Conservation (phyloP, 2,888 invertebrate genomes). For the Andrena camellia region DNA sequence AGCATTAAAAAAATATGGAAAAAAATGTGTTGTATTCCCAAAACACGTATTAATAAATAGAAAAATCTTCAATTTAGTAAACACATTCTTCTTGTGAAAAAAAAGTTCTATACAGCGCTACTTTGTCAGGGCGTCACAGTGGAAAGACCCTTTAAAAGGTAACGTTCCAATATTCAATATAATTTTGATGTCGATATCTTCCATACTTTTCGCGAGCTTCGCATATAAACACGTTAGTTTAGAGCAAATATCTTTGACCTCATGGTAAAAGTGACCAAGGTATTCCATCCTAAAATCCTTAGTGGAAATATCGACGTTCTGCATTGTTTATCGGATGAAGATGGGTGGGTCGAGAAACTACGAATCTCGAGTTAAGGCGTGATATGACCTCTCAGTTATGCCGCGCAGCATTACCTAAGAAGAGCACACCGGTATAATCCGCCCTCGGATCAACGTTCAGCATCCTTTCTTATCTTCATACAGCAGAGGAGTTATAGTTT, state of each 20-base stretch:
- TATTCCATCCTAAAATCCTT: constrained; percentile 25
- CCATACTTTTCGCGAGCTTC: too few species aligned
- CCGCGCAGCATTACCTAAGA: constrained; percentile 71
- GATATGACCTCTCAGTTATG: constrained; percentile 75
- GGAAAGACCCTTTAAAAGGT: not conserved
- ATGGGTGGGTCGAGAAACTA: constrained; percentile 59
- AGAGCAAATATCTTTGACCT: not conserved
- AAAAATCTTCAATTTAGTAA: too few species aligned
- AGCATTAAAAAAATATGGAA: too few species aligned
- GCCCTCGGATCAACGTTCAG: constrained; percentile 60
- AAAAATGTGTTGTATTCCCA: too few species aligned
- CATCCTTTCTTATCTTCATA: constrained; percentile 26
- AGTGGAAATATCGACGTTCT: constrained; percentile 38
- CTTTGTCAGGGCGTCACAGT: not conserved
- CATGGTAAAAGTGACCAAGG: constrained; percentile 15
- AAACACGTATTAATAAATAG: too few species aligned
- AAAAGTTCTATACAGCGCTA: not conserved
- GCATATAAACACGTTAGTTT: too few species aligned
- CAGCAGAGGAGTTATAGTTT: not conserved
- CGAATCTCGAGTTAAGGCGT: constrained; percentile 56
- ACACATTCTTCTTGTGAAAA: not conserved
- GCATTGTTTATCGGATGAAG: constrained; percentile 51
- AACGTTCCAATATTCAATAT: too few species aligned
- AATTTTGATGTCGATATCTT: too few species aligned
- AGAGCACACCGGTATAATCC: constrained; percentile 55